phyloP scores from a whole-genome alignment of 2,888 invertebrate genomes.

The Plebejus melissa region DNA sequence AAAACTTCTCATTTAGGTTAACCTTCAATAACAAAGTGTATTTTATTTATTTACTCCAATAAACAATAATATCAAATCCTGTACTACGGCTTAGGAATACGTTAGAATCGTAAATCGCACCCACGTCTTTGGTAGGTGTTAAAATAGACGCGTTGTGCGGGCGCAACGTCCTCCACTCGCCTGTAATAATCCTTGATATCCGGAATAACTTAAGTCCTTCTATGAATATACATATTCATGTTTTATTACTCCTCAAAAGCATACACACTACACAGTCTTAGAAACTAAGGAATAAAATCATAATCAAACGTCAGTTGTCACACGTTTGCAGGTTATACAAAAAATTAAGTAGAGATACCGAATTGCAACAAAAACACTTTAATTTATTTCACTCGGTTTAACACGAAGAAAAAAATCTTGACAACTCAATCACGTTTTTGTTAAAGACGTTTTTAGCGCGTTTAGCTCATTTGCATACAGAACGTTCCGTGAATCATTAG shows the following conservation, averaged over 20 bases:
- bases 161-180: slow-evolving; percentile 64
- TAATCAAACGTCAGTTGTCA: not conserved
- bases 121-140: slow-evolving; percentile 71
- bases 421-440: slow-evolving; percentile 49
- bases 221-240: not conserved
- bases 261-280: not conserved
- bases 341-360: not conserved
- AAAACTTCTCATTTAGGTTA: not conserved
- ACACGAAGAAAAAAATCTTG: slow-evolving; percentile 43
- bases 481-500: slow-evolving; percentile 59
- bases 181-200: slow-evolving; percentile 78
- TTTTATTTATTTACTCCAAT: not conserved
- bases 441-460: slow-evolving; percentile 43
- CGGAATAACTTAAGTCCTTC: slow-evolving; percentile 53
- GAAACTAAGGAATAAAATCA: not conserved
- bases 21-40: not conserved
- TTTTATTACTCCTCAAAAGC: slow-evolving; percentile 14
- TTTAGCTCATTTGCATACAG: slow-evolving; percentile 67
- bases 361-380: slow-evolving; percentile 27
- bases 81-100: slow-evolving; percentile 35
- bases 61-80: slow-evolving; percentile 8
- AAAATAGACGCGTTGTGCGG: slow-evolving; percentile 76
- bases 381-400: slow-evolving; percentile 31
- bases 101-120: slow-evolving; percentile 68
- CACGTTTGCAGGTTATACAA: slow-evolving; percentile 12